A percentile compares a stretch with the other conserved stretches of the same genome.
phyloP scores from a whole-genome alignment of 2,113 vertebrate genomes.

The Miniopterus natalensis region DNA sequence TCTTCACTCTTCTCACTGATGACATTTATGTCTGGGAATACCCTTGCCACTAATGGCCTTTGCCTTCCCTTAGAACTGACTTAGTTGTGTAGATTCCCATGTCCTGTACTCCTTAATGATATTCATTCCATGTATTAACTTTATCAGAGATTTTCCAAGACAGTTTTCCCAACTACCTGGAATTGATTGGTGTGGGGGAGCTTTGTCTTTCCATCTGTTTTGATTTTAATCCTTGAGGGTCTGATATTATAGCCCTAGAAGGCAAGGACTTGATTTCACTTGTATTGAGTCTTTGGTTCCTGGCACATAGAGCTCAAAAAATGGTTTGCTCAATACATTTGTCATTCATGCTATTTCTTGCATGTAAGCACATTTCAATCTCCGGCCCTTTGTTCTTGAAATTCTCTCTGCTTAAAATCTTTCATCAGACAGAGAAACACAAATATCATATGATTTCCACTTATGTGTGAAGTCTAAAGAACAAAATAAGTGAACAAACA shows the following conservation, averaged over 20 bases:
- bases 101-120: neutral
- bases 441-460: neutral
- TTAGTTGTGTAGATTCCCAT: neutral
- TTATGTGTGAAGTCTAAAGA: neutral
- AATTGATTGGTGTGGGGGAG: neutral
- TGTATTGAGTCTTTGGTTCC: neutral
- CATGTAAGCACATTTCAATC: neutral
- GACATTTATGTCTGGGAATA: neutral
- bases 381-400: neutral
- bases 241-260: neutral
- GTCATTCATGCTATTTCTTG: neutral
- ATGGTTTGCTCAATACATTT: neutral
- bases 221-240: neutral
- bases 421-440: neutral
- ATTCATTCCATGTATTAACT: neutral
- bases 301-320: neutral
- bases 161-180: neutral
- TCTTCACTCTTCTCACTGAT: neutral
- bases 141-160: constrained; percentile 28
- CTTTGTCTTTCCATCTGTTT: neutral
- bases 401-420: neutral
- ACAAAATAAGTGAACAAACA: neutral
- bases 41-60: neutral
- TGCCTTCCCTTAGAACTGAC: neutral
- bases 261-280: neutral